Conservation (phyloP, 2,888 invertebrate genomes). For the Torymus auratus region DNA sequence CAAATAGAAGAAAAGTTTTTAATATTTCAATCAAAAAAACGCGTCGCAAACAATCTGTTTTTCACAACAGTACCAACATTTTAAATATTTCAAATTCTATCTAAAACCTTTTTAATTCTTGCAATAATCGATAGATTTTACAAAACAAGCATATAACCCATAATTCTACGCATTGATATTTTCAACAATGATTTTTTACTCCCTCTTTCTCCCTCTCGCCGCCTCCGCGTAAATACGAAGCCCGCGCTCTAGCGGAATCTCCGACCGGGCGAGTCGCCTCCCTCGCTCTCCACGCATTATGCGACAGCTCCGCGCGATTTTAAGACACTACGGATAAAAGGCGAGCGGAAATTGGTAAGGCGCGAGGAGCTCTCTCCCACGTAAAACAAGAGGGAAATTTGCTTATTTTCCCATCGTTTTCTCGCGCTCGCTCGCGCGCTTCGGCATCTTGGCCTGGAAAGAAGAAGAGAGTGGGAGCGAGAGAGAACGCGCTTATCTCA, state of each 20-base stretch:
- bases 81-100: too few species aligned
- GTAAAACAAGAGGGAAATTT: constrained; percentile 69
- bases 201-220: not conserved
- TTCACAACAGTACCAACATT: too few species aligned
- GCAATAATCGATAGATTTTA: too few species aligned
- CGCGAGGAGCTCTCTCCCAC: not conserved
- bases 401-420: constrained; percentile 76
- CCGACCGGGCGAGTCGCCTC: not conserved
- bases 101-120: too few species aligned
- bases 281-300: not conserved
- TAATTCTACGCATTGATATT: too few species aligned
- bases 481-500: constrained; percentile 67
- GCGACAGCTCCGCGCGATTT: not conserved
- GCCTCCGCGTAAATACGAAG: too few species aligned
- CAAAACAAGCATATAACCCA: too few species aligned
- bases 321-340: not conserved
- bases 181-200: too few species aligned
- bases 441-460: constrained; percentile 73
- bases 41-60: too few species aligned
- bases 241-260: too few species aligned
- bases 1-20: too few species aligned
- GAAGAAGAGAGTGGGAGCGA: constrained; percentile 46
- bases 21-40: too few species aligned
- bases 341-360: constrained; percentile 34
- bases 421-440: constrained; percentile 18